A percentile compares a stretch with the other conserved stretches of the same genome.
These are phyloP conservation scores for Pseudococcus viburni DNA, from an alignment of 2,888 invertebrate genomes.

Conservation along the genomic window DNA sequence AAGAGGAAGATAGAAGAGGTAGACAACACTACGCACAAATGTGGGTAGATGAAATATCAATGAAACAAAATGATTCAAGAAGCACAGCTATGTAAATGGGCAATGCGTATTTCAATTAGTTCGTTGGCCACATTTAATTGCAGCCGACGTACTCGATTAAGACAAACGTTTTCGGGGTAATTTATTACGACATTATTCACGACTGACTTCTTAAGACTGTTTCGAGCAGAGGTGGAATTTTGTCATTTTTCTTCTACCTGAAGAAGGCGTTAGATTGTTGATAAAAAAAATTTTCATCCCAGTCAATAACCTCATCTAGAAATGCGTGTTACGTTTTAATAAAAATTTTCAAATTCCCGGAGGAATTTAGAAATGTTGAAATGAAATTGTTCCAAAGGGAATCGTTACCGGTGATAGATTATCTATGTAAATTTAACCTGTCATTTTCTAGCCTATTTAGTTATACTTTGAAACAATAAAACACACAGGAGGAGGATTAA, in stretches of 20 bases:
- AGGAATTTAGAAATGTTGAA: too few relatives aligned
- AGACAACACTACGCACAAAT: not conserved
- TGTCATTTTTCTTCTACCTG: slow-evolving; percentile 15
- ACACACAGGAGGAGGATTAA: not conserved
- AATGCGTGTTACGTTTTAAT: not conserved
- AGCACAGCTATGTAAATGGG: slow-evolving; percentile 11
- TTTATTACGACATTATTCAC: slow-evolving; percentile 25
- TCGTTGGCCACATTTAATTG: slow-evolving; percentile 25
- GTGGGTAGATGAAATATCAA: slow-evolving; percentile 25
- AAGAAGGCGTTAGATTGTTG: slow-evolving; percentile 7
- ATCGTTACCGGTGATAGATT: not conserved
- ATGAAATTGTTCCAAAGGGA: not conserved
- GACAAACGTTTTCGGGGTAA: slow-evolving; percentile 12
- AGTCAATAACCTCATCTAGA: not conserved
- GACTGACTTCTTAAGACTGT: not conserved
- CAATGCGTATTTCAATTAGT: slow-evolving; percentile 6
- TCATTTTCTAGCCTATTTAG: slow-evolving; percentile 4
- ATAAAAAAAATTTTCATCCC: slow-evolving; percentile 9
- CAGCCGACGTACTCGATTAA: slow-evolving; percentile 17
- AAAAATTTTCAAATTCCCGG: not conserved
- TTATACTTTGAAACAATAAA: not conserved
- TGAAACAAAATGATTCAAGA: slow-evolving; percentile 21
- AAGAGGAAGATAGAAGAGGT: not conserved
- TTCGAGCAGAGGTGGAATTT: slow-evolving; percentile 16
- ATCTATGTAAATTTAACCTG: not conserved